Evolutionary conservation across 2,797 vertebrate genomes (phyloP).

Genomic region (Gadopsis bispinosus): DNA sequence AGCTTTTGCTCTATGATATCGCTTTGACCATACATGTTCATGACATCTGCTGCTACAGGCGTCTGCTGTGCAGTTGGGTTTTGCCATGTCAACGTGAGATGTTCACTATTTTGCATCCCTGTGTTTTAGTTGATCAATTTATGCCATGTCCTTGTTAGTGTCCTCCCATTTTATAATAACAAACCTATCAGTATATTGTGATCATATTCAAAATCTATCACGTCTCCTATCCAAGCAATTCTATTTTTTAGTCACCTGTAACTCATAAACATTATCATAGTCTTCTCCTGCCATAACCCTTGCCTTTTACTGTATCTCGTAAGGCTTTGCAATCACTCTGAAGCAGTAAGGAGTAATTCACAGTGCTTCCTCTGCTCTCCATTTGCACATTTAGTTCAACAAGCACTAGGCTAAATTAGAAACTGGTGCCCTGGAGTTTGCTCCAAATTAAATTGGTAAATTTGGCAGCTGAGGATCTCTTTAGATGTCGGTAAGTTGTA

Average conservation of each 20-base stretch:
- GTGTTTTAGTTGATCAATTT: constrained; percentile 3
- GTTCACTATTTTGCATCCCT: neutral
- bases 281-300: neutral
- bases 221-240: neutral
- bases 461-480: constrained; percentile 57
- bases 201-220: neutral
- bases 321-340: constrained; percentile 4
- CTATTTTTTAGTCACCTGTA: neutral
- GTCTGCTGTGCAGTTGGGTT: constrained; percentile 50
- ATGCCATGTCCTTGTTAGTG: neutral
- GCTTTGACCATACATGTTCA: constrained; percentile 63
- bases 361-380: constrained; percentile 35
- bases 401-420: constrained; percentile 61
- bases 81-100: constrained; percentile 29
- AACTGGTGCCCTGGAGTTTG: constrained; percentile 53
- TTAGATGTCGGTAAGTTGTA: constrained; percentile 52
- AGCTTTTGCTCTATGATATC: constrained; percentile 61
- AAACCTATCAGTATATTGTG: neutral
- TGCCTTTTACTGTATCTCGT: neutral
- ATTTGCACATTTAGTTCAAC: constrained; percentile 53
- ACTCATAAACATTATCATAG: constrained; percentile 3
- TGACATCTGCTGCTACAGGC: constrained; percentile 61
- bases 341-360: constrained; percentile 30
- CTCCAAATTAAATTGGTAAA: constrained; percentile 59
- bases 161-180: constrained; percentile 4